phyloP scores from a whole-genome alignment of 64 coral and sea anemone genomes.

The Cladopsammia gracilis region DNA sequence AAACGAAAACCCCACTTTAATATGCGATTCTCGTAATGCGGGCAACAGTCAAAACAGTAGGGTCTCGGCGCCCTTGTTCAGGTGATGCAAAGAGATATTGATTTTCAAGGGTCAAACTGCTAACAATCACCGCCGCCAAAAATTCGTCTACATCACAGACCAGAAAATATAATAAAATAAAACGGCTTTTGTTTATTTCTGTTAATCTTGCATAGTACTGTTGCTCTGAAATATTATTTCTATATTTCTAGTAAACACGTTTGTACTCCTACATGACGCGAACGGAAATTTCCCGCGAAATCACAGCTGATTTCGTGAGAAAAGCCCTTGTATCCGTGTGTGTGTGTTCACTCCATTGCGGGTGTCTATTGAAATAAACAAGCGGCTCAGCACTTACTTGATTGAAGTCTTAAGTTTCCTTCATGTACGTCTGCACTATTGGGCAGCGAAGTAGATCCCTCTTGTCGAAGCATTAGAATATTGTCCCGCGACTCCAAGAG shows the following conservation, averaged over 20 bases:
- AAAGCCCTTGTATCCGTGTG: background rate
- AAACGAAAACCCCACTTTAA: background rate
- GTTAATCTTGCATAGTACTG: too few relatives aligned
- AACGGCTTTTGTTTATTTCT: too few relatives aligned
- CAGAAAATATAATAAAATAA: too few relatives aligned
- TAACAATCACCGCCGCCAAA: background rate
- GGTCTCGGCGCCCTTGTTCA: background rate
- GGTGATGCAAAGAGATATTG: background rate
- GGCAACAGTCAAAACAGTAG: background rate
- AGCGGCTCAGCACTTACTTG: background rate
- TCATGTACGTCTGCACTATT: conserved; percentile 29
- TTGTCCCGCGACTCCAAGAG: conserved; percentile 3
- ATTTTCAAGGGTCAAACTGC: background rate
- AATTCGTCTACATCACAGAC: too few relatives aligned
- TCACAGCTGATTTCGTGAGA: background rate
- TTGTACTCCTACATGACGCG: background rate
- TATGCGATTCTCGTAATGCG: background rate
- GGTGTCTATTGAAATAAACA: conserved; percentile 2
- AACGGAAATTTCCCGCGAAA: conserved; percentile 2
- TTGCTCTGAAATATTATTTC: too few relatives aligned
- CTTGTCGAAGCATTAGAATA: conserved; percentile 47
- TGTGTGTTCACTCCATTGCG: background rate
- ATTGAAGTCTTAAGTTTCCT: conserved; percentile 16
- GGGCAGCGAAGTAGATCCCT: conserved; percentile 37
- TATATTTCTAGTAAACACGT: too few relatives aligned